Evolutionary conservation across 1,140 invertebrate species (phyloP).

Genomic region (Caenorhabditis inopinata): DNA sequence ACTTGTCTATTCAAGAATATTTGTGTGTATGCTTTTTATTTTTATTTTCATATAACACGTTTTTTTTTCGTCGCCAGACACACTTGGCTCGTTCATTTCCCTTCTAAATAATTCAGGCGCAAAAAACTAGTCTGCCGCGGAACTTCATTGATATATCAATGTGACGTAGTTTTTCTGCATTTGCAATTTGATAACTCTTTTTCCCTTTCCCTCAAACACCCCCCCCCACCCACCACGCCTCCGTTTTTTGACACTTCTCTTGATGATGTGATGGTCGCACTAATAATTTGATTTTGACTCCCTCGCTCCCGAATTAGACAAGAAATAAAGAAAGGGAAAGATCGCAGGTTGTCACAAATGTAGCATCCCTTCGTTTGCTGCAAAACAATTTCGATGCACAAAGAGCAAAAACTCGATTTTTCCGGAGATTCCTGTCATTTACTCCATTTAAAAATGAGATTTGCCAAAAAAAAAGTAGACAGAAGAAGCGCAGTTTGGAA

Average conservation of each 20-base stretch:
- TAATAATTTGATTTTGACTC: neutral
- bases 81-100: neutral
- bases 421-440: too few species aligned
- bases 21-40: too few species aligned
- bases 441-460: too few species aligned
- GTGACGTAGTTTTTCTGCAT: neutral
- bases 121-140: neutral
- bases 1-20: neutral
- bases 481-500: too few species aligned
- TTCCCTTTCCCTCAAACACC: too few species aligned
- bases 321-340: neutral
- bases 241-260: neutral
- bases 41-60: too few species aligned
- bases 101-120: neutral
- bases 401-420: neutral
- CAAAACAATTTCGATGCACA: neutral
- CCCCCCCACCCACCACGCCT: too few species aligned
- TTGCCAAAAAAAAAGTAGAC: too few species aligned
- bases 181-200: too few species aligned
- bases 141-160: neutral
- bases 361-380: neutral
- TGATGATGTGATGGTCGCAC: neutral
- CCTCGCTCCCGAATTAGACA: neutral
- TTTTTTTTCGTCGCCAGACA: neutral
- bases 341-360: neutral